These are phyloP conservation scores for Labia minor DNA, from an alignment of 2,888 invertebrate species.

Conservation along the genomic window DNA sequence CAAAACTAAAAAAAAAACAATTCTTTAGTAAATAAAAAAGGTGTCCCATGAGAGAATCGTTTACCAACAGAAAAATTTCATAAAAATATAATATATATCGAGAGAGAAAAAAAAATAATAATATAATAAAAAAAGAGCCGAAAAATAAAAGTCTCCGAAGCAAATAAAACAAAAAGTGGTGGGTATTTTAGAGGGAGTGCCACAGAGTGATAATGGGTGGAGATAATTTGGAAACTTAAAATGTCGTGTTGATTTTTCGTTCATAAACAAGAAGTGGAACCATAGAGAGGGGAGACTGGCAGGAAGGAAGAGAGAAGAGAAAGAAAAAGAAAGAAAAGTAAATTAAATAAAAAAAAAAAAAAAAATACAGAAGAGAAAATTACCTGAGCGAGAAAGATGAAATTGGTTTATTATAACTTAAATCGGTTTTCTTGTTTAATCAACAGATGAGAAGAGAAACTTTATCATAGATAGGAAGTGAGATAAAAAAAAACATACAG, in stretches of 20 bases:
- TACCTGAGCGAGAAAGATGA: background rate
- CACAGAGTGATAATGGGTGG: background rate
- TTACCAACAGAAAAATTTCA: background rate
- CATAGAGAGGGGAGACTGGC: no score
- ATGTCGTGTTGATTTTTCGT: background rate
- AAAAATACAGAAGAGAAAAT: no score
- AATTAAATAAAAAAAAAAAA: no score
- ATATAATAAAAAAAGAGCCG: background rate
- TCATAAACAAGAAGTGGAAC: background rate
- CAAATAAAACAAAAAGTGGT: slow-evolving; percentile 7
- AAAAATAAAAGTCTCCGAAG: background rate
- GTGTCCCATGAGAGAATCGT: background rate
- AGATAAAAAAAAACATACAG: background rate
- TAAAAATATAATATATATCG: no score
- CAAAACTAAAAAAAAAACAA: no score
- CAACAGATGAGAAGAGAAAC: background rate
- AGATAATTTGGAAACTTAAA: background rate
- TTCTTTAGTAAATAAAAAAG: background rate
- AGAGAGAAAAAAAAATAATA: background rate
- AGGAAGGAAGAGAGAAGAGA: no score
- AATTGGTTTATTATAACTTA: background rate
- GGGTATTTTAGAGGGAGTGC: background rate
- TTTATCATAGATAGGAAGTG: background rate
- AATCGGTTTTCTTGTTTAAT: slow-evolving; percentile 13
- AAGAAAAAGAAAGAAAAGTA: no score